These are phyloP conservation scores for Peribatodes rhomboidaria DNA, from an alignment of 2,888 invertebrate genomes.

Conservation along the genomic window DNA sequence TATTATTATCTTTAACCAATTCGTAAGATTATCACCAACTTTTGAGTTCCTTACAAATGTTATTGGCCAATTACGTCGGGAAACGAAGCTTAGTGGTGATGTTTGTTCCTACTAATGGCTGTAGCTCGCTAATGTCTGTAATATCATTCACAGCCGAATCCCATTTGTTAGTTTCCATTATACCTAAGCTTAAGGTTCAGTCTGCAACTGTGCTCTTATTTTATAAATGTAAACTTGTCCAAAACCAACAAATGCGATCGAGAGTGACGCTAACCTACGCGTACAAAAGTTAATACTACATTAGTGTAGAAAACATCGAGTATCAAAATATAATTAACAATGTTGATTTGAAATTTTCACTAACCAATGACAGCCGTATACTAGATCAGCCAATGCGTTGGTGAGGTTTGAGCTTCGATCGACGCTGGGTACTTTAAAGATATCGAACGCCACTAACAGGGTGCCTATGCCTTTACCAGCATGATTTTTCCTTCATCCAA, in stretches of 20 bases:
- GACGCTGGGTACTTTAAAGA: constrained; percentile 65
- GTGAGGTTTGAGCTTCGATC: constrained; percentile 75
- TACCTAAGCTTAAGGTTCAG: constrained; percentile 39
- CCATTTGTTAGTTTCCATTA: constrained; percentile 62
- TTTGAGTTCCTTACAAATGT: constrained; percentile 56
- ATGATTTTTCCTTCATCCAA: background rate
- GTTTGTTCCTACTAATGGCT: constrained; percentile 45
- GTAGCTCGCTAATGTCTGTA: constrained; percentile 47
- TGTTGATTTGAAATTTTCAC: constrained; percentile 80
- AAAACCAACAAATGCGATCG: constrained; percentile 73
- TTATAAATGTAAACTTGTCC: constrained; percentile 52
- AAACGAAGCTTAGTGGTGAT: constrained; percentile 34
- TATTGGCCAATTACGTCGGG: constrained; percentile 37
- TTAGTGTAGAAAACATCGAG: constrained; percentile 85
- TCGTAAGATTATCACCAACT: constrained; percentile 82
- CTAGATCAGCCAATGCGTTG: constrained; percentile 83
- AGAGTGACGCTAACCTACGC: constrained; percentile 70
- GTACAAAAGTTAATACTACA: constrained; percentile 79
- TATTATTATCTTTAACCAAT: constrained; percentile 79
- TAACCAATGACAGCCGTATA: constrained; percentile 87
- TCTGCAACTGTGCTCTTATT: constrained; percentile 37
- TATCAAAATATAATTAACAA: constrained; percentile 86
- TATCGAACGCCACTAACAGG: constrained; percentile 63
- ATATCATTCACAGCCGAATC: constrained; percentile 67
- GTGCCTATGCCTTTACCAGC: constrained; percentile 21